A percentile compares a stretch with the other conserved stretches of the same genome.
Conservation (phyloP, 1,140 invertebrate genomes). For the Andricus grossulariae region DNA sequence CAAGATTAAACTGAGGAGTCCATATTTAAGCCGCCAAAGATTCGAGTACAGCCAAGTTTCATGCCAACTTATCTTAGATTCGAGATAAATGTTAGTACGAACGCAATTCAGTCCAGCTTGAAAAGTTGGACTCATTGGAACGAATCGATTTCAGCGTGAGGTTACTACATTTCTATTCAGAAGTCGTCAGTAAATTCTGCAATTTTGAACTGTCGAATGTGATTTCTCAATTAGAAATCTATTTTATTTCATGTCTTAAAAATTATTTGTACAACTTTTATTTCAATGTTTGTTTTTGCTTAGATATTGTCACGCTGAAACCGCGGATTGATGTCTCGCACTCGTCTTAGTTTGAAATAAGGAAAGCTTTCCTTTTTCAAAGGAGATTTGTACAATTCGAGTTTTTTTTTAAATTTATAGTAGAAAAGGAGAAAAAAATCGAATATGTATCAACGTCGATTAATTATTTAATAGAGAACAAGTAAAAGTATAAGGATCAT, state of each 20-base stretch:
- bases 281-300: background rate
- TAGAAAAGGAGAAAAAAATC: background rate
- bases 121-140: slow-evolving; percentile 20
- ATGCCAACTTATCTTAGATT: slow-evolving; percentile 50
- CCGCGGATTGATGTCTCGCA: background rate
- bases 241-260: background rate
- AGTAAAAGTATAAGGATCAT: slow-evolving; percentile 16
- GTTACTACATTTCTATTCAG: background rate
- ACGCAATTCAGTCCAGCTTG: slow-evolving; percentile 8
- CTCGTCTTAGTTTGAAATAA: background rate
- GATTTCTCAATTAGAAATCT: background rate
- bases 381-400: background rate
- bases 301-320: background rate
- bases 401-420: background rate
- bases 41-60: slow-evolving; percentile 62
- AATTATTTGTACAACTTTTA: background rate
- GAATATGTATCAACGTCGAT: background rate
- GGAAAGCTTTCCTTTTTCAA: background rate
- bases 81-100: slow-evolving; percentile 11
- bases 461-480: background rate
- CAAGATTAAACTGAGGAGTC: background rate
- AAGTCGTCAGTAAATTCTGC: background rate
- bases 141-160: slow-evolving; percentile 11
- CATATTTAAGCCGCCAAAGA: slow-evolving; percentile 55
- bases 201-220: background rate